Percentiles rank a stretch among this genome's conserved stretches.
These are phyloP conservation scores for Chymomyza costata DNA, from an alignment of 1,140 invertebrate species.

Conservation along the genomic window DNA sequence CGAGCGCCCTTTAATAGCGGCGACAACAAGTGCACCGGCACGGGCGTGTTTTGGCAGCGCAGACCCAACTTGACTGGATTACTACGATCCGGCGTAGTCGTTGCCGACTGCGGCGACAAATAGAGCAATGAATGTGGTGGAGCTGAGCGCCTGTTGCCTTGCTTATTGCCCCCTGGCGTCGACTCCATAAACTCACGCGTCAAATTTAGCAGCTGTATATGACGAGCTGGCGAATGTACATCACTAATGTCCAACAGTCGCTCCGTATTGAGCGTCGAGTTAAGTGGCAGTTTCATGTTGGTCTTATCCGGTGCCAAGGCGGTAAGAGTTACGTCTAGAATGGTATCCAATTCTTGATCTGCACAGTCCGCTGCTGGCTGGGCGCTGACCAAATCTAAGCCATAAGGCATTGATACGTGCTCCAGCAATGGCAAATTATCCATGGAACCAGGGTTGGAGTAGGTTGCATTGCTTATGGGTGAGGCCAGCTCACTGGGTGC, in stretches of 20 bases:
- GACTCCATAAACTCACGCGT: slow-evolving; percentile 49
- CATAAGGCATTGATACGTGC: slow-evolving; percentile 60
- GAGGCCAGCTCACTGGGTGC: slow-evolving; percentile 7
- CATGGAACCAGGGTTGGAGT: slow-evolving; percentile 32
- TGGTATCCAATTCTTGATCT: slow-evolving; percentile 30
- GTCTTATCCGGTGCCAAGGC: slow-evolving; percentile 52
- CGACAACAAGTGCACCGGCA: slow-evolving; percentile 51
- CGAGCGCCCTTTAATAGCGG: slow-evolving; percentile 57
- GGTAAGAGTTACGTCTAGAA: slow-evolving; percentile 54
- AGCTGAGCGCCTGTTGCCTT: slow-evolving; percentile 35
- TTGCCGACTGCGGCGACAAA: slow-evolving; percentile 49
- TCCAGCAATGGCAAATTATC: slow-evolving; percentile 60
- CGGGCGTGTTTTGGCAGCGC: slow-evolving; percentile 39
- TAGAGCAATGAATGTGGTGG: slow-evolving; percentile 46
- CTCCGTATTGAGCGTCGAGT: slow-evolving; percentile 65
- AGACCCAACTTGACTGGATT: neutral
- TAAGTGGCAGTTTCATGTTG: slow-evolving; percentile 64
- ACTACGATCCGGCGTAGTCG: slow-evolving; percentile 38
- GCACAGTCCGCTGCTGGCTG: no score
- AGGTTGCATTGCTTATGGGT: slow-evolving; percentile 23
- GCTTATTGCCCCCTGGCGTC: slow-evolving; percentile 3
- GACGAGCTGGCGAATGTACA: slow-evolving; percentile 37
- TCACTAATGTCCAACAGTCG: slow-evolving; percentile 50
- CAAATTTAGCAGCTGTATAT: slow-evolving; percentile 55
- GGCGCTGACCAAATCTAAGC: slow-evolving; percentile 30